Conservation (phyloP, 2,888 invertebrate genomes). For the Spilarctia lutea region DNA sequence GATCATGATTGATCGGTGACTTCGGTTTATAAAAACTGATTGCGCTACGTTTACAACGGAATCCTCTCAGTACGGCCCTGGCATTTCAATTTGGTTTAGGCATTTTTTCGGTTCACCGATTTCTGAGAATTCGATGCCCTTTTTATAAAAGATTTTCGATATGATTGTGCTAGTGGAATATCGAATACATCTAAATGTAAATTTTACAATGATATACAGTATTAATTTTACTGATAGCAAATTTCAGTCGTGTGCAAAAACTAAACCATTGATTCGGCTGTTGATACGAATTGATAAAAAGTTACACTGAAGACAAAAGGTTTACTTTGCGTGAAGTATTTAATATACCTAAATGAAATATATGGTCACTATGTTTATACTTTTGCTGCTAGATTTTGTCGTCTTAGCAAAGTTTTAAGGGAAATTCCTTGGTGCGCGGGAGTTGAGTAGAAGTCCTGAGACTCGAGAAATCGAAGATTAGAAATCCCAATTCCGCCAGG, state of each 20-base stretch:
- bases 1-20: constrained; percentile 49
- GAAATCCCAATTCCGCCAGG: too few relatives aligned
- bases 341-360: not conserved
- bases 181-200: not conserved
- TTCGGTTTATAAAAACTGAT: constrained; percentile 56
- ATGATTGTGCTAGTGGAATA: constrained; percentile 20
- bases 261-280: not conserved
- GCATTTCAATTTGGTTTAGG: constrained; percentile 64
- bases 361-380: not conserved
- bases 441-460: too few relatives aligned
- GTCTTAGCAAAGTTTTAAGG: not conserved
- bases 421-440: too few relatives aligned
- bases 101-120: constrained; percentile 52
- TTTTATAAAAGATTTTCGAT: constrained; percentile 44
- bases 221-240: not conserved
- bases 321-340: not conserved
- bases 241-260: constrained; percentile 1
- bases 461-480: too few relatives aligned
- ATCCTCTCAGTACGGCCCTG: constrained; percentile 62
- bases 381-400: too few relatives aligned
- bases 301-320: not conserved
- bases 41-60: constrained; percentile 57
- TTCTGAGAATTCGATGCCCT: constrained; percentile 71
- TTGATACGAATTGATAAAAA: not conserved
- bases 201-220: not conserved